These are phyloP conservation scores for Drosophila littoralis DNA, from an alignment of 1,140 invertebrate genomes.

Conservation along the genomic window DNA sequence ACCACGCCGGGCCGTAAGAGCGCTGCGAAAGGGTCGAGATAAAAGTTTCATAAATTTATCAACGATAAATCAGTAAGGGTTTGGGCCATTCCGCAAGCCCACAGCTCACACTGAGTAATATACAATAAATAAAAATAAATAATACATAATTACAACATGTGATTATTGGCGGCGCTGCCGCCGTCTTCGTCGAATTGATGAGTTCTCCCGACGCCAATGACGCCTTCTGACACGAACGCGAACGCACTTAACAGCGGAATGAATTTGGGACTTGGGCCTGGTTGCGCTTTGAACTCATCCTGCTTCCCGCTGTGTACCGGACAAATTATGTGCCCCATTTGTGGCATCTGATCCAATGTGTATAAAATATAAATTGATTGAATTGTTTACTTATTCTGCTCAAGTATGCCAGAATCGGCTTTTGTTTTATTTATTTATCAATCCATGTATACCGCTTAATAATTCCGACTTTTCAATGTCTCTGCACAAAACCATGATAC, in stretches of 20 bases:
- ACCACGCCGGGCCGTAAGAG: background rate
- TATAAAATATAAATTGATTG: conserved; percentile 71
- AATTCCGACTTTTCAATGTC: no score
- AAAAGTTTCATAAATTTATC: conserved; percentile 80
- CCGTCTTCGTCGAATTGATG: conserved; percentile 31
- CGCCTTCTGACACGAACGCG: conserved; percentile 40
- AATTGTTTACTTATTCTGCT: conserved; percentile 31
- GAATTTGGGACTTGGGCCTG: conserved; percentile 11
- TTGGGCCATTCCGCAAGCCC: conserved; percentile 9
- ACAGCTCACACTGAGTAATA: conserved; percentile 54
- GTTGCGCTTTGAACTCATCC: background rate
- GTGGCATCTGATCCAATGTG: conserved; percentile 20
- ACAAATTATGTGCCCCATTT: conserved; percentile 70
- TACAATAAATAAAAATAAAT: conserved; percentile 80
- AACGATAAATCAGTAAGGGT: conserved; percentile 74
- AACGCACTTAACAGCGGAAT: conserved; percentile 14
- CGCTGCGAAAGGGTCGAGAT: conserved; percentile 47
- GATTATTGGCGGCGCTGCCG: conserved; percentile 50
- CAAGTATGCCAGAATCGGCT: no score
- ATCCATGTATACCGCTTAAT: no score
- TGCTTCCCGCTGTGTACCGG: conserved; percentile 36
- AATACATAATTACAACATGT: conserved; percentile 79
- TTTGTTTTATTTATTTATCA: no score
- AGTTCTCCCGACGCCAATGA: conserved; percentile 50
- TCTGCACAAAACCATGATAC: no score